Conservation (phyloP, 2,888 invertebrate species). For the Agrochola lychnidis region DNA sequence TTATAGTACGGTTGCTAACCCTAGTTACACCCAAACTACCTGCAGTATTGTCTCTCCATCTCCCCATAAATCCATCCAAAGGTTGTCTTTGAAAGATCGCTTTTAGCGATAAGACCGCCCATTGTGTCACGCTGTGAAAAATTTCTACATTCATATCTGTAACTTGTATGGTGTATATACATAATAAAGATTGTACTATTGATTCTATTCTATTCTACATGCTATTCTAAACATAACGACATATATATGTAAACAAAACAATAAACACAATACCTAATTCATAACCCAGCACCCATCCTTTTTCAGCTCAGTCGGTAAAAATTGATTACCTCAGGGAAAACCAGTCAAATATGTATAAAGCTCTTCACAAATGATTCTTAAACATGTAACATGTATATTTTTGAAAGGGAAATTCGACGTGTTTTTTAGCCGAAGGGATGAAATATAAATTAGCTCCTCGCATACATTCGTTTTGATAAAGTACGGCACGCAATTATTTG, state of each 20-base stretch:
- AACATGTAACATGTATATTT: conserved; percentile 54
- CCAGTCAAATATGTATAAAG: conserved; percentile 50
- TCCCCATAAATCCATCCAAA: no score
- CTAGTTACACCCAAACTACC: no score
- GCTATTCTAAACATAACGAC: neutral
- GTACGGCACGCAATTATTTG: conserved; percentile 54
- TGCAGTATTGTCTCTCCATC: no score
- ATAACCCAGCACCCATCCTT: conserved; percentile 17
- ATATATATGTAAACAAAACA: conserved; percentile 2
- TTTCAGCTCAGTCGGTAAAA: conserved; percentile 33
- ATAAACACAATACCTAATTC: conserved; percentile 4
- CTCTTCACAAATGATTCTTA: conserved; percentile 56
- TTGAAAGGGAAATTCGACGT: conserved; percentile 34
- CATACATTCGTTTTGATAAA: conserved; percentile 61
- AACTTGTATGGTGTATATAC: no score
- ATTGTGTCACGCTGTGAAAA: no score
- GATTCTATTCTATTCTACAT: no score
- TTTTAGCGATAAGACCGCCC: no score
- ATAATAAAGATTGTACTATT: no score
- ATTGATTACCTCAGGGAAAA: conserved; percentile 52
- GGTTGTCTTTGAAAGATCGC: no score
- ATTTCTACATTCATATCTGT: no score
- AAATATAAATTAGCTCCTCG: conserved; percentile 64
- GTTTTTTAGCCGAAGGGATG: conserved; percentile 45
- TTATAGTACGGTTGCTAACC: no score